Percentiles rank a stretch among this genome's conserved stretches.
phyloP scores from a whole-genome alignment of 2,888 invertebrate species.

The Andrena trimmerana region DNA sequence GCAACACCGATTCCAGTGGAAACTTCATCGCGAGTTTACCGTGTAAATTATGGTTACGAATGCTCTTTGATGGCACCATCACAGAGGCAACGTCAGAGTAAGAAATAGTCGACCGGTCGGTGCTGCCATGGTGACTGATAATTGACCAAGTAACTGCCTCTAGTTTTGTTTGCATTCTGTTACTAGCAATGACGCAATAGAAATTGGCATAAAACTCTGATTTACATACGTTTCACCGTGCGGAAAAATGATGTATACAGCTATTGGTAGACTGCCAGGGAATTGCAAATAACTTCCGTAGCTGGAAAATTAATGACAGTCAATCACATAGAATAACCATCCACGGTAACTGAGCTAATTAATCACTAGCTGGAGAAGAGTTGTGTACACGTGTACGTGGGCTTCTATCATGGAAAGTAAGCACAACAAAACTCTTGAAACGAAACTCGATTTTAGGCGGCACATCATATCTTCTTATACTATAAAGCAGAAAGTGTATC shows the following conservation, averaged over 20 bases:
- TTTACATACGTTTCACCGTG: not conserved
- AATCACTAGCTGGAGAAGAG: too few relatives aligned
- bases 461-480: too few relatives aligned
- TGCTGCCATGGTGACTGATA: not conserved
- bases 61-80: not conserved
- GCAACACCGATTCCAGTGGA: not conserved
- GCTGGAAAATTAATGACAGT: too few relatives aligned
- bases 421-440: too few relatives aligned
- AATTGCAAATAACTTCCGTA: not conserved
- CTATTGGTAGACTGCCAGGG: not conserved
- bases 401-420: too few relatives aligned
- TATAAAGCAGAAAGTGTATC: too few relatives aligned
- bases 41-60: conserved; percentile 17
- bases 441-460: too few relatives aligned
- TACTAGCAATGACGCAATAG: not conserved
- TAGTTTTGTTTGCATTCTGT: conserved; percentile 14
- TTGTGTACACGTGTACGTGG: too few relatives aligned
- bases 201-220: not conserved
- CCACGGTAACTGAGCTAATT: too few relatives aligned
- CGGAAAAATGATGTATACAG: not conserved
- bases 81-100: not conserved
- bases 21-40: not conserved
- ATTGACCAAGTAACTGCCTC: not conserved
- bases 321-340: too few relatives aligned
- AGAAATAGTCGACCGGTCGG: not conserved